Base-by-base conservation (phyloP, 2,888 invertebrate genomes). In the Rhagophthalmus giganteus region DNA sequence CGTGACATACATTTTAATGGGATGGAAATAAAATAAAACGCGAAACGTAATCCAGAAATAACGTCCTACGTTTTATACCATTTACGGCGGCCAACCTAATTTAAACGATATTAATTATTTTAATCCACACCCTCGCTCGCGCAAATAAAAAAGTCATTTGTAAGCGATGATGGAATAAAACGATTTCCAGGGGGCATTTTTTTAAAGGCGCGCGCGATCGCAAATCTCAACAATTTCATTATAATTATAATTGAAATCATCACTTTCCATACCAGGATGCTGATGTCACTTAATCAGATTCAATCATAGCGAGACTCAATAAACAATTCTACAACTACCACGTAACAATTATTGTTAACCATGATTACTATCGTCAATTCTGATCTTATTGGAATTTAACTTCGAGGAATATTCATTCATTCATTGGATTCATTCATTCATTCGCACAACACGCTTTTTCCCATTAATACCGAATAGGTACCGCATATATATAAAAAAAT, bases 271-370 rank as follows among this genome's bases (percentile, higher is more conserved):
- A 55, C 54, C 42, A 42, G 54, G 54, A 51, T 50, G 57, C 51
- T 57, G 57, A 57, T 57, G 57, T 57, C 54, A 57, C 54, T 46
- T 54, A 50, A 57, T 57, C 50, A 54, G 40, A 47, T 54, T 54
- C 54, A 42, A 48, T 54, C 54, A 51, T 41, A 47, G 45, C 30
- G 35, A 34, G 33, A 35, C 44, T 34, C 39, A 44, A 39, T 20
- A 38, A 48, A 48, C 30, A 38, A 41, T 53, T 55, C 35, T 44
- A 35, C 28, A 31, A 28, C 38, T 35, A 39, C 31, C 44, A 40
- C 51, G 51, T 42, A 40, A 41, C 34, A 34, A 48, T 48, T 34
- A 48, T 48, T 35, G 46, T 38, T 45, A 46, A 45, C 24, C 27
- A 32, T 47, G 39, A 47, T 47, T 39, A 24, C 39, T 32, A 33